phyloP scores from a whole-genome alignment of 2,797 vertebrate genomes.

The Harpagifer antarcticus region DNA sequence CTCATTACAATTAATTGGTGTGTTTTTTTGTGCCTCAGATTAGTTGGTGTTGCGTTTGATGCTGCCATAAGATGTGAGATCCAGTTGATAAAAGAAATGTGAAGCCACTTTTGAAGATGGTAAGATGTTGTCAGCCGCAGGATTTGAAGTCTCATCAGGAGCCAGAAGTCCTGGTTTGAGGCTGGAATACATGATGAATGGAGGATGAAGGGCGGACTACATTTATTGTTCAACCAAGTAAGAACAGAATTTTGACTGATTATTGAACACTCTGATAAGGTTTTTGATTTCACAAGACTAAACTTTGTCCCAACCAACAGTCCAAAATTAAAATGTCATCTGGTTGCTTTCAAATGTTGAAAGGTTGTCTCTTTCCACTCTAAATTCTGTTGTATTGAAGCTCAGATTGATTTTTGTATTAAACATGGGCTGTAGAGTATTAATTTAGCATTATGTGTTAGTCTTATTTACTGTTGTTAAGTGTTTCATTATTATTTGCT shows the following conservation, averaged over 20 bases:
- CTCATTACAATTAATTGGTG: conserved; percentile 22
- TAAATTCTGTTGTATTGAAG: background rate
- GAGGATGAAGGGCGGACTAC: background rate
- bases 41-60: conserved; percentile 11
- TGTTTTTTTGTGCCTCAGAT: conserved; percentile 4
- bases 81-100: conserved; percentile 12
- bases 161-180: background rate
- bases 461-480: conserved; percentile 6
- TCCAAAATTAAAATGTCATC: too few species aligned
- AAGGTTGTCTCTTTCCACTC: too few species aligned
- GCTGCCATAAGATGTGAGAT: conserved; percentile 23
- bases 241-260: background rate
- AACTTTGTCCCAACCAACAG: too few species aligned
- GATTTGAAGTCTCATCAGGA: conserved; percentile 19
- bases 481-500: conserved; percentile 1
- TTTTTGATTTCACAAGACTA: background rate
- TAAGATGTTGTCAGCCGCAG: conserved; percentile 1
- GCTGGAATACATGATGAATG: background rate
- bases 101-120: background rate
- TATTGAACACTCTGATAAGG: background rate
- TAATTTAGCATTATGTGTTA: too few species aligned
- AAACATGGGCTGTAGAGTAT: background rate
- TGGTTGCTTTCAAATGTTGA: too few species aligned
- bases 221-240: background rate
- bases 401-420: background rate